phyloP scores from a whole-genome alignment of 1,140 invertebrate species.

The Meteorus sp. region DNA sequence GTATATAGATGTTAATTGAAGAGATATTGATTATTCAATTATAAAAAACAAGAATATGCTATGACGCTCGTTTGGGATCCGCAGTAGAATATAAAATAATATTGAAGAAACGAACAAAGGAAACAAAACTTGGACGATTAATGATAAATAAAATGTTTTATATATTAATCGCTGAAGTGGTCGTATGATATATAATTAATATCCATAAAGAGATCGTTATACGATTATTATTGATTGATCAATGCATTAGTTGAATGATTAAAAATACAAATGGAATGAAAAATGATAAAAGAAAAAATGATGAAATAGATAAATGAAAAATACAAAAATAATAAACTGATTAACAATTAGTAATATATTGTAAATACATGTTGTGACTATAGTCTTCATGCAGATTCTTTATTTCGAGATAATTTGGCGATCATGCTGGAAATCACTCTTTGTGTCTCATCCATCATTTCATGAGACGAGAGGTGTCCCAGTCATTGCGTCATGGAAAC shows the following conservation, averaged over 20 bases:
- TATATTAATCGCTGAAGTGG: conserved; percentile 28
- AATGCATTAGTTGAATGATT: conserved; percentile 38
- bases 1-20: no score
- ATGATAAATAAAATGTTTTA: conserved; percentile 13
- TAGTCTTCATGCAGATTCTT: background rate
- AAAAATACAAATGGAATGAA: conserved; percentile 33
- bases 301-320: conserved; percentile 11
- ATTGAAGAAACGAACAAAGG: no score
- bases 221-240: conserved; percentile 46
- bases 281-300: background rate
- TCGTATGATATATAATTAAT: conserved; percentile 41
- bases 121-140: conserved; percentile 14
- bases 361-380: conserved; percentile 34
- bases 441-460: no score
- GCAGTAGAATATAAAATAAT: no score
- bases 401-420: background rate
- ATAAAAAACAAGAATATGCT: conserved; percentile 29
- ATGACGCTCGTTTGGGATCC: no score
- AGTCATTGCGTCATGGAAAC: no score
- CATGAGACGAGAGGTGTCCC: no score
- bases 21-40: no score
- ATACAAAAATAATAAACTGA: conserved; percentile 15
- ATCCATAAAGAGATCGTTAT: conserved; percentile 41
- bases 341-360: conserved; percentile 28
- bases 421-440: no score